Evolutionary conservation across 1,140 invertebrate genomes (phyloP).

Genomic region (Pseudobourletiella spinata): DNA sequence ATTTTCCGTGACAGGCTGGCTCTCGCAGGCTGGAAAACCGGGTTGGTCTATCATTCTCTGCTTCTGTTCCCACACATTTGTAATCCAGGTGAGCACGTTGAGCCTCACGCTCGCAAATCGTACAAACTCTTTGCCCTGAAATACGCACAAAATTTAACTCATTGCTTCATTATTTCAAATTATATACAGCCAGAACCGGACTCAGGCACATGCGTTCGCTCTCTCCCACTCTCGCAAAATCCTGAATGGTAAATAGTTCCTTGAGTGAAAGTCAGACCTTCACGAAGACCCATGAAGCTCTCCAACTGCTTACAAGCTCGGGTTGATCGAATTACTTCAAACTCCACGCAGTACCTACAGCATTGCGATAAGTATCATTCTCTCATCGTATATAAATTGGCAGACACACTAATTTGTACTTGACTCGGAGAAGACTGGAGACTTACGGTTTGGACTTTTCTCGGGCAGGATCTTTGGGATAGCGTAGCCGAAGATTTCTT

Average conservation of each 20-base stretch:
- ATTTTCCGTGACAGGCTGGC: constrained; percentile 72
- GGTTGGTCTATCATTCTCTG: constrained; percentile 57
- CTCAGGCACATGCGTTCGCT: neutral
- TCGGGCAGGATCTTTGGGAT: constrained; percentile 59
- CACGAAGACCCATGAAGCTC: constrained; percentile 56
- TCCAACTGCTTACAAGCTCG: constrained; percentile 66
- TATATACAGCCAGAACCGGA: neutral
- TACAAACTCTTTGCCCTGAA: constrained; percentile 60
- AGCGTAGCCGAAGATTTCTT: constrained; percentile 60
- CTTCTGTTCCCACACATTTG: constrained; percentile 66
- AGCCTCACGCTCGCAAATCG: constrained; percentile 64
- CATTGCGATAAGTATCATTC: too few species aligned
- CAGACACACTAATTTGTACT: too few species aligned
- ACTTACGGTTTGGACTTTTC: constrained; percentile 64
- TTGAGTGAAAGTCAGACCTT: constrained; percentile 53
- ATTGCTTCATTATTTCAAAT: neutral
- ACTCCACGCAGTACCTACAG: constrained; percentile 74
- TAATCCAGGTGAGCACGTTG: constrained; percentile 58
- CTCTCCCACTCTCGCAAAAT: too few species aligned
- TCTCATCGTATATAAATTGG: too few species aligned
- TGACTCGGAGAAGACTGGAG: constrained; percentile 37
- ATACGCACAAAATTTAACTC: neutral
- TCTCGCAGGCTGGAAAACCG: constrained; percentile 65
- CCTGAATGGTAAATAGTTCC: neutral
- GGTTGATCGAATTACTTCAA: constrained; percentile 66